Evolutionary conservation across 2,113 vertebrate genomes (phyloP).

Genomic region (Dendropsophus ebraccatus): DNA sequence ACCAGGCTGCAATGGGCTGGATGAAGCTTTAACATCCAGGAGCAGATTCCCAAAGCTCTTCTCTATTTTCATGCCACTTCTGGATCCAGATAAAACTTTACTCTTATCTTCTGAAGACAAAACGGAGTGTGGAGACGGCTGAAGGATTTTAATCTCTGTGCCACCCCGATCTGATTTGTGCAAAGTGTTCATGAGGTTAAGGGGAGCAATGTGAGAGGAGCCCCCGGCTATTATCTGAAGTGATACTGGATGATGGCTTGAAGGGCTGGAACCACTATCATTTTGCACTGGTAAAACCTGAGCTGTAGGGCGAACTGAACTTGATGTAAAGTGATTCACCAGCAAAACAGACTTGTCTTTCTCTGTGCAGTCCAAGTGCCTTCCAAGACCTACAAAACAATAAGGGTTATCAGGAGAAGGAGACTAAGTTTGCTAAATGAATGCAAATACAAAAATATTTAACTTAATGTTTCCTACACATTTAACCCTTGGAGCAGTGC

Average conservation of each 20-base stretch:
- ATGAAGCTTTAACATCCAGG: conserved; percentile 72
- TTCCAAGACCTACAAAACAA: conserved; percentile 73
- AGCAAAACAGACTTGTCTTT: conserved; percentile 88
- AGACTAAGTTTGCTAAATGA: too few species aligned
- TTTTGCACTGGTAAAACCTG: conserved; percentile 96
- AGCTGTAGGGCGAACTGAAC: conserved; percentile 85
- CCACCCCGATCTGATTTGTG: conserved; percentile 79
- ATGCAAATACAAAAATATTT: too few species aligned
- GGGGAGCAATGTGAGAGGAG: conserved; percentile 70
- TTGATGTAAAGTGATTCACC: conserved; percentile 80
- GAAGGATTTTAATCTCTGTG: conserved; percentile 74
- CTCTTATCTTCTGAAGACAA: conserved; percentile 82
- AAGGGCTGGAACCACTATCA: conserved; percentile 70
- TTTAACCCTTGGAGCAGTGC: too few species aligned
- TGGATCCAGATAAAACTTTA: conserved; percentile 72
- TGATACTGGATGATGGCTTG: conserved; percentile 71
- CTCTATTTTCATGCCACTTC: conserved; percentile 78
- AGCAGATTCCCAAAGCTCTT: conserved; percentile 78
- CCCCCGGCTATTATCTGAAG: conserved; percentile 70
- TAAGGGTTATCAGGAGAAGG: too few species aligned
- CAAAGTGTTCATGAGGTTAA: conserved; percentile 79
- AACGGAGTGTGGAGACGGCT: conserved; percentile 74
- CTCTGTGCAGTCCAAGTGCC: conserved; percentile 76
- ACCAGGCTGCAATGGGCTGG: conserved; percentile 72
- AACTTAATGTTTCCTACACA: too few species aligned